Conservation (phyloP, 1,140 invertebrate species). For the Drosophila aff. region DNA sequence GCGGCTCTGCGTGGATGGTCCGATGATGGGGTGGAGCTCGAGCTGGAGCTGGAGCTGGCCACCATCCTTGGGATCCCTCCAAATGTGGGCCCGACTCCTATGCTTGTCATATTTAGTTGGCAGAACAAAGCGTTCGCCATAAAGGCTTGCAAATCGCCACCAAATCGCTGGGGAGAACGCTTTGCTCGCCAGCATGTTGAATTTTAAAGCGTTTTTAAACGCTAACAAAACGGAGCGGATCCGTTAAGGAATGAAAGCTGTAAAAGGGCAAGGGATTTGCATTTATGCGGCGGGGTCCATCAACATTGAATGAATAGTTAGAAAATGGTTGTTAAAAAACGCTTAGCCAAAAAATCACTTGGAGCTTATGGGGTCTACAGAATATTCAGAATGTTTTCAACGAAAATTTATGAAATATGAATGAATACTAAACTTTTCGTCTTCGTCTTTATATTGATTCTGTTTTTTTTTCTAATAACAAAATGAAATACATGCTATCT, state of each 20-base stretch:
- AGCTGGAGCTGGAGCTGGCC: constrained; percentile 5
- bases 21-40: constrained; percentile 1
- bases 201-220: constrained; percentile 50
- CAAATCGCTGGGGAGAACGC: constrained; percentile 55
- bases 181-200: constrained; percentile 46
- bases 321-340: background rate
- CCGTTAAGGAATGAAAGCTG: background rate
- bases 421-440: background rate
- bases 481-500: too few relatives aligned
- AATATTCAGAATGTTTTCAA: background rate
- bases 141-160: constrained; percentile 70
- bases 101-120: constrained; percentile 79
- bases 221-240: constrained; percentile 26
- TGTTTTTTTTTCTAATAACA: background rate
- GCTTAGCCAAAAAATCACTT: background rate
- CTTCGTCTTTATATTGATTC: background rate
- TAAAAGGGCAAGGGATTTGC: constrained; percentile 29
- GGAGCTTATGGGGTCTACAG: too few relatives aligned
- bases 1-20: constrained; percentile 16
- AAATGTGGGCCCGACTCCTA: constrained; percentile 54
- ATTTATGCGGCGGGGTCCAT: constrained; percentile 3
- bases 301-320: background rate
- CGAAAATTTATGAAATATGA: background rate
- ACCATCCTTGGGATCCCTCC: constrained; percentile 3
- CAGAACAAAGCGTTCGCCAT: constrained; percentile 74